Evolutionary conservation across 1,140 invertebrate species (phyloP).

Genomic region (Lithobius niger): DNA sequence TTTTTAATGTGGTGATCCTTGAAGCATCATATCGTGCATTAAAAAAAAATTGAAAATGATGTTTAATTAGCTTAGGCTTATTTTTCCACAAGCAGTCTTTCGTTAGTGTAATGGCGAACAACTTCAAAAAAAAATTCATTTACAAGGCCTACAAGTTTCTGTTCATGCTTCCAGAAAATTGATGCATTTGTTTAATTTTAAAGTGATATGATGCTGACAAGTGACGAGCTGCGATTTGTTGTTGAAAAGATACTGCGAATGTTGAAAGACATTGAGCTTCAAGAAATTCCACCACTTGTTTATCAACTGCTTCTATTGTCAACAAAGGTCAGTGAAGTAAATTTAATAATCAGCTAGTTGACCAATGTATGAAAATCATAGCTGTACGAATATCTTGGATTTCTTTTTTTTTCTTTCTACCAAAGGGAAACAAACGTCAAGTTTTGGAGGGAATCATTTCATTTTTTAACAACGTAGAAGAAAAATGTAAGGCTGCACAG

Average conservation of each 20-base stretch:
- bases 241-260: slow-evolving; percentile 30
- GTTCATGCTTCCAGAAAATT: not conserved
- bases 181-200: not conserved
- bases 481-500: no score
- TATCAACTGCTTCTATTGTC: slow-evolving; percentile 30
- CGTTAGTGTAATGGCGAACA: no score
- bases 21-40: not conserved
- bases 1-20: no score
- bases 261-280: slow-evolving; percentile 27
- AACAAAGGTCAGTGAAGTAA: not conserved
- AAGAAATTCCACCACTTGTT: slow-evolving; percentile 31
- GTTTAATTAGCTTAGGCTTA: not conserved
- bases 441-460: not conserved
- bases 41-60: not conserved
- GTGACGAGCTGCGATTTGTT: slow-evolving; percentile 31
- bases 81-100: not conserved
- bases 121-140: not conserved
- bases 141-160: not conserved
- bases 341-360: no score
- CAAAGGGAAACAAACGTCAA: not conserved
- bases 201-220: slow-evolving; percentile 28
- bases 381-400: not conserved
- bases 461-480: not conserved
- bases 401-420: not conserved
- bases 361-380: not conserved